A percentile compares a stretch with the other conserved stretches of the same genome.
Conservation (phyloP, 2,113 vertebrate genomes). For the Catharus fuscescens region DNA sequence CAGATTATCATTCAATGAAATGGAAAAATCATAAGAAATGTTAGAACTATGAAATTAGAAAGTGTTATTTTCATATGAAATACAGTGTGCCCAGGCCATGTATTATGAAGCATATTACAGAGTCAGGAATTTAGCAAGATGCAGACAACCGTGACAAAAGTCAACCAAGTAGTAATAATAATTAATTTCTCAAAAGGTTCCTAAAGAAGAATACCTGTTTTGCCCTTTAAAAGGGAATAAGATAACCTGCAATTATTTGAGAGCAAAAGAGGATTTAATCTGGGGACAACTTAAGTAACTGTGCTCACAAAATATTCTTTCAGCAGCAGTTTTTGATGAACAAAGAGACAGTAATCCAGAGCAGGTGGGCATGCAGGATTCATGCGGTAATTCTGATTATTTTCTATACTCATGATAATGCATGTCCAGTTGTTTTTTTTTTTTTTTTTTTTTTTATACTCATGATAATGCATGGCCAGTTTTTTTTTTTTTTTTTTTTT, state of each 20-base stretch:
- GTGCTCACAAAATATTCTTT: background rate
- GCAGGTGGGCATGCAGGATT: background rate
- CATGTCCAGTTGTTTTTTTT: background rate
- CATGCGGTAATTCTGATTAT: background rate
- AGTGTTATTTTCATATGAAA: background rate
- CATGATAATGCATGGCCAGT: background rate
- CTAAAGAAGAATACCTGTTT: background rate
- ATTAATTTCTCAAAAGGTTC: background rate
- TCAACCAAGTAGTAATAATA: background rate
- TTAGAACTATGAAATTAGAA: background rate
- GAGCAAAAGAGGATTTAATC: background rate
- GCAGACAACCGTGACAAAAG: background rate
- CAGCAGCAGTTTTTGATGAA: background rate
- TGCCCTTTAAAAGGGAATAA: background rate
- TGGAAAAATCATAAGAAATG: background rate
- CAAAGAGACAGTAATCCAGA: background rate
- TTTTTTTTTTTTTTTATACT: background rate
- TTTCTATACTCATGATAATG: background rate
- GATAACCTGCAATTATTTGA: background rate
- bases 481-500: background rate
- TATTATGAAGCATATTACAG: background rate
- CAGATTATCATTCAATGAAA: background rate
- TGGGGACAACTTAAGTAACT: background rate
- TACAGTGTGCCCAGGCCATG: background rate
- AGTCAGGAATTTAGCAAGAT: background rate